Conservation (phyloP, 2,797 vertebrate genomes). For the Halcyon chelicuti region DNA sequence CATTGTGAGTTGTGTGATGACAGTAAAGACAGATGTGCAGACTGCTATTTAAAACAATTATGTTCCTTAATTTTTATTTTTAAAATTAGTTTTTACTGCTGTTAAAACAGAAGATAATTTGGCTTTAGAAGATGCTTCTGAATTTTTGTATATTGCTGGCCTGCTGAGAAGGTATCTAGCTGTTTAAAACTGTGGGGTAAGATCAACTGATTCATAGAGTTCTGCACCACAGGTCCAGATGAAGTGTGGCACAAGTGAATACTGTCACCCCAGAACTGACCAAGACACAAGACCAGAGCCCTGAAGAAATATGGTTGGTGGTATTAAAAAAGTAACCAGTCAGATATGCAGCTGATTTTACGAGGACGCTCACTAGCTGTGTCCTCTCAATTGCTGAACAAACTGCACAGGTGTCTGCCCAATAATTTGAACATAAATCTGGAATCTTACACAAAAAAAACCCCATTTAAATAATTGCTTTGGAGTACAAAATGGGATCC, state of each 20-base stretch:
- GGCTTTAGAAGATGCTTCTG: neutral
- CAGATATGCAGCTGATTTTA: neutral
- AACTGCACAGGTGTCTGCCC: neutral
- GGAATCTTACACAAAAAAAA: neutral
- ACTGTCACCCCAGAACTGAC: neutral
- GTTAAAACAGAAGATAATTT: neutral
- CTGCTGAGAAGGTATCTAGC: neutral
- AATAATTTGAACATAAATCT: neutral
- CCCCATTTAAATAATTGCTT: neutral
- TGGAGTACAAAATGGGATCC: neutral
- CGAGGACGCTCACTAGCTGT: neutral
- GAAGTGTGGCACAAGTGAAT: neutral
- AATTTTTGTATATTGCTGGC: neutral
- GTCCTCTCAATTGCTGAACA: neutral
- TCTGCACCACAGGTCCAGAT: neutral
- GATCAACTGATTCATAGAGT: neutral
- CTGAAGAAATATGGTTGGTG: neutral
- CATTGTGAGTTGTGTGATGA: neutral
- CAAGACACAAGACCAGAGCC: neutral
- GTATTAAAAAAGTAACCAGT: neutral
- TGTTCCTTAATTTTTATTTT: rapidly evolving
- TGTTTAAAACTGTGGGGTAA: neutral
- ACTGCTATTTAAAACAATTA: neutral
- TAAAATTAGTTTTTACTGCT: neutral
- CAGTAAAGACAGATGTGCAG: rapidly evolving